A percentile compares a stretch with the other conserved stretches of the same genome.
phyloP scores from a whole-genome alignment of 2,113 vertebrate genomes.

The Rhinopithecus roxellana region DNA sequence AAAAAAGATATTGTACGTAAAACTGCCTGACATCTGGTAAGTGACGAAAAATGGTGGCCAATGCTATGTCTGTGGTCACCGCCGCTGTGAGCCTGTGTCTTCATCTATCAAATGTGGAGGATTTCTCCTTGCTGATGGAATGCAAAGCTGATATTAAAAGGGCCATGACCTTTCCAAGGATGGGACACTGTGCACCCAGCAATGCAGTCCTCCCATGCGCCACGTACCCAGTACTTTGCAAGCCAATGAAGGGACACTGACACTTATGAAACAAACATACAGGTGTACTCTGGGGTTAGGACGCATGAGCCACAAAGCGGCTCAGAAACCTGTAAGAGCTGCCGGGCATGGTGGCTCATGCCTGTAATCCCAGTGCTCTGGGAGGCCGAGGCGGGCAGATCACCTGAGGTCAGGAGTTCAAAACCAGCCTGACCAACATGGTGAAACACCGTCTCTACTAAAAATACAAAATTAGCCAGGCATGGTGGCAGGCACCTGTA shows the following conservation, averaged over 20 bases:
- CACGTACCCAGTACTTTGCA: background rate
- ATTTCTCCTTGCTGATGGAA: background rate
- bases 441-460: too few species aligned
- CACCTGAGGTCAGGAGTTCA: too few species aligned
- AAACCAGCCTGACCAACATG: too few species aligned
- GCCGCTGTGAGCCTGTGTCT: background rate
- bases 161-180: background rate
- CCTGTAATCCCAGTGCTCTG: too few species aligned
- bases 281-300: background rate
- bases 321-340: background rate
- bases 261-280: background rate
- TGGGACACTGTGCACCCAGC: background rate
- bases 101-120: background rate
- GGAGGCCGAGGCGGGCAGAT: too few species aligned
- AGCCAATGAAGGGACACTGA: background rate
- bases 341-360: too few species aligned
- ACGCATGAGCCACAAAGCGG: background rate
- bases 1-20: background rate
- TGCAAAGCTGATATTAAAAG: background rate
- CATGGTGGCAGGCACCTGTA: too few species aligned
- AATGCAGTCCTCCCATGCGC: accelerated
- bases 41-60: background rate
- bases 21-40: background rate
- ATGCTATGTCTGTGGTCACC: background rate
- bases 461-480: too few species aligned